Evolutionary conservation across 2,888 invertebrate genomes (phyloP), one percentile per base, ranked within the genome.

Genomic region (Pterobdella sp.): DNA sequence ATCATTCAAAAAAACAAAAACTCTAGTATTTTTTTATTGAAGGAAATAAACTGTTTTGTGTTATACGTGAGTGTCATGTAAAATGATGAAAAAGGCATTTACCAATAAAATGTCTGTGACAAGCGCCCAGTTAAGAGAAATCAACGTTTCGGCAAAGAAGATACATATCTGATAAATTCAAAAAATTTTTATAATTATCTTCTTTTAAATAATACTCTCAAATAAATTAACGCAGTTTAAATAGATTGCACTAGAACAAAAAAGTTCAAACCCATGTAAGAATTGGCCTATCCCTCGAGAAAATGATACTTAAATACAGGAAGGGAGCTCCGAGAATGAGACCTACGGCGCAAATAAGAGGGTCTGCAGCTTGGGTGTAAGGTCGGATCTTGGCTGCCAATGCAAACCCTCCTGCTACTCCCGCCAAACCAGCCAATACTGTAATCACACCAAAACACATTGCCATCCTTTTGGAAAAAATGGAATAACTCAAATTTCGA

Each of bases 101-200:
- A 95, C 95, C 91, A 97, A 86, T 78, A 95, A 86, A 80, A 99
- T 94, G 85, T 99, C 98, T 74, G 96, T 94, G 76, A 97, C 94
- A 81, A 98, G 90, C 29, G 97, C 91, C 98, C 98, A 99, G 82
- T 95, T 96, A 78, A 97, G 87, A 86, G 96, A 97, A 80, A 98
- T 87, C 74, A 91, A 88, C 10, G 83, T 82, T 75, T 86, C 83
- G 26, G 83, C 84, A 49, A 86, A 76, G 78, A 86, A 86, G 75
- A 87, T 83, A 68, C 84, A 77, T 14, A 82, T 79, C 85, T 86
- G 80, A 1, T 0, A 64, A 10, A 37, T 18, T n/a, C n/a, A n/a
- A n/a, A n/a, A n/a, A n/a, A n/a, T 72, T 82, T 80, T 73, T 76
- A 26, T 76, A 26, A 42, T 22, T 52, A 29, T 26, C 29, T n/a